A percentile compares a stretch with the other conserved stretches of the same genome.
These are phyloP conservation scores for Calliphora vicina DNA, from an alignment of 1,140 invertebrate genomes.

Conservation along the genomic window DNA sequence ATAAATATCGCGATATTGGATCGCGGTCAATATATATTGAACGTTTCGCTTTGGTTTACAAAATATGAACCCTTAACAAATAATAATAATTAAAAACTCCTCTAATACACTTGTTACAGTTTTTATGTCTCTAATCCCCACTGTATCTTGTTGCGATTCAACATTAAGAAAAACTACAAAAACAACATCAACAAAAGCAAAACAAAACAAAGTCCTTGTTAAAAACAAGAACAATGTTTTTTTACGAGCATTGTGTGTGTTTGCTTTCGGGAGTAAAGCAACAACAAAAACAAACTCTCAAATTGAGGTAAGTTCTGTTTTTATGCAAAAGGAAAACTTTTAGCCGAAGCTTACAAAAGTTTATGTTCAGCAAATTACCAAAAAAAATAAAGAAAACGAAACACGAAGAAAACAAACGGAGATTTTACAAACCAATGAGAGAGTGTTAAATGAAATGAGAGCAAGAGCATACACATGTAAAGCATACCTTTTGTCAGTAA, in stretches of 20 bases:
- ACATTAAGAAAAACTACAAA: background rate
- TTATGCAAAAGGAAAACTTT: background rate
- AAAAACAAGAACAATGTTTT: background rate
- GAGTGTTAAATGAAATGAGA: background rate
- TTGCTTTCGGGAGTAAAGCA: no score
- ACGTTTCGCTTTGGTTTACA: no score
- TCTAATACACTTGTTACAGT: no score
- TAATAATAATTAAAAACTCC: no score
- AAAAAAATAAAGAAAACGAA: no score
- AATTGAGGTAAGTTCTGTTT: background rate
- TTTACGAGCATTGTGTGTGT: background rate
- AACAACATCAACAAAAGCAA: background rate
- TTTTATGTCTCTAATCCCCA: no score
- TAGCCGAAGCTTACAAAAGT: background rate
- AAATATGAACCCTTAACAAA: no score
- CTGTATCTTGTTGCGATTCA: background rate
- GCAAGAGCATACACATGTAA: background rate
- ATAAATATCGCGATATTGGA: no score
- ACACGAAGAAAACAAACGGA: background rate
- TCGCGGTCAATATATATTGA: no score
- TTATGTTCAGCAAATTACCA: no score
- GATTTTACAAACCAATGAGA: background rate
- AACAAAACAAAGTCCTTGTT: background rate
- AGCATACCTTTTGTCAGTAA: background rate
- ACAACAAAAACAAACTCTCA: background rate